Base-by-base conservation (phyloP, 2,113 vertebrate genomes). In the Sakesphorus luctuosus region DNA sequence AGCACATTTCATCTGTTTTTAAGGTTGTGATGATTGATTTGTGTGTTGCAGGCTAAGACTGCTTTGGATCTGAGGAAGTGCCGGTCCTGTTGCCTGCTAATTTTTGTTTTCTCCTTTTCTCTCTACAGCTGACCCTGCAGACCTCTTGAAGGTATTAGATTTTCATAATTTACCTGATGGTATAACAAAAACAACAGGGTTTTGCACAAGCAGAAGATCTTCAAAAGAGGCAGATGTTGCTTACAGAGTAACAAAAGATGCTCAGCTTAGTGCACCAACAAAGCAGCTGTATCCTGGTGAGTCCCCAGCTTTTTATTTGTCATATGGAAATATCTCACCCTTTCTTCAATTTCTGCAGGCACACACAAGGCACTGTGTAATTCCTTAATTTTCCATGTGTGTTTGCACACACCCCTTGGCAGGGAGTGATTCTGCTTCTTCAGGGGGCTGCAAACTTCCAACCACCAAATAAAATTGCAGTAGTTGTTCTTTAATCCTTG, bases 121-220 rank as follows among this genome's bases (percentile, higher is more conserved):
- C 94, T 86, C 95, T 58, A 4, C 96, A 99, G 99, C 97, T 89
- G 99, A 99, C 89, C 99, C 99, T 78, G 98, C 98, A 93, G 98
- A 99, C 97, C 98, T 99, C 96, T 98, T 99, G 98, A 99, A 99
- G 98, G 99, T 99, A 96, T 98, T 99, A 98, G 99, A 99, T 97
- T 99, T 99, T 97, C 99, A 98, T 81, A 99, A 98, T 98, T 98
- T 99, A 98, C 99, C 99, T 7, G 99, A 99, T 2, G 99, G 99
- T 20, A 98, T 99, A 95, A 98, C 98, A 16, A 99, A 98, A 98
- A 98, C 99, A 66, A 99, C 99, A 53, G 99, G 99, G 38, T 98
- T 99, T 91, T 99, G 99, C 93, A 96, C 99, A 90, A 98, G 98
- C 61, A 97, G 99, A 94, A 98, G 98, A 88, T 99, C 99, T 55